These are phyloP conservation scores for Rhamnusium bicolor DNA, from an alignment of 2,888 invertebrate species.

Conservation along the genomic window DNA sequence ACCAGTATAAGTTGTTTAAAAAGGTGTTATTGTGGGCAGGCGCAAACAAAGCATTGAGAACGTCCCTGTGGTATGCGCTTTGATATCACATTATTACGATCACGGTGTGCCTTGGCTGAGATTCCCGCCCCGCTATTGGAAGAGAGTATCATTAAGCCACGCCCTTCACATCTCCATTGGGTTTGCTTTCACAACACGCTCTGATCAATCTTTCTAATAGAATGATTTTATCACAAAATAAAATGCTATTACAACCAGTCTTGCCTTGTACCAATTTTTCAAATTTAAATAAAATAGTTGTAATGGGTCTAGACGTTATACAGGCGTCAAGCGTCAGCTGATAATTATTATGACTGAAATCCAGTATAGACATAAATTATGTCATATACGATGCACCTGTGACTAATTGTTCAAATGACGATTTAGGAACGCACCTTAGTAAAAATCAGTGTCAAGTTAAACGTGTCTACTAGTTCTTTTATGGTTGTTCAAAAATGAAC, in stretches of 20 bases:
- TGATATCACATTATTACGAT: conserved; percentile 68
- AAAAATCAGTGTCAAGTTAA: too few relatives aligned
- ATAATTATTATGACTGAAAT: too few relatives aligned
- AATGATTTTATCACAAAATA: conserved; percentile 35
- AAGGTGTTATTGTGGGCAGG: conserved; percentile 46
- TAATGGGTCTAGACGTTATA: neutral
- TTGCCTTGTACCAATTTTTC: neutral
- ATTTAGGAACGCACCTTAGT: too few relatives aligned
- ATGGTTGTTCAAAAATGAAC: too few relatives aligned
- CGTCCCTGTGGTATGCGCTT: conserved; percentile 51
- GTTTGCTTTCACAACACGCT: conserved; percentile 23
- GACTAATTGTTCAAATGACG: too few relatives aligned
- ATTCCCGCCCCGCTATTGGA: conserved; percentile 61
- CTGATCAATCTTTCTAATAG: conserved; percentile 36
- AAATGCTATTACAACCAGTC: neutral
- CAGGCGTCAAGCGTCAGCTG: too few relatives aligned
- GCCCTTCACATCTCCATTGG: conserved; percentile 65
- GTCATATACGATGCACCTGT: too few relatives aligned
- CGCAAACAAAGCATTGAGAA: conserved; percentile 31
- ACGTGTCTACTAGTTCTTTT: too few relatives aligned
- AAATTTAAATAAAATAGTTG: neutral
- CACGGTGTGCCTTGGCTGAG: conserved; percentile 60
- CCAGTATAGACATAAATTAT: too few relatives aligned
- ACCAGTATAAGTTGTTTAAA: conserved; percentile 10
- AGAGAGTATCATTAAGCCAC: conserved; percentile 58